Evolutionary conservation across 2,797 vertebrate species (phyloP).

Genomic region (Moxostoma hubbsi): DNA sequence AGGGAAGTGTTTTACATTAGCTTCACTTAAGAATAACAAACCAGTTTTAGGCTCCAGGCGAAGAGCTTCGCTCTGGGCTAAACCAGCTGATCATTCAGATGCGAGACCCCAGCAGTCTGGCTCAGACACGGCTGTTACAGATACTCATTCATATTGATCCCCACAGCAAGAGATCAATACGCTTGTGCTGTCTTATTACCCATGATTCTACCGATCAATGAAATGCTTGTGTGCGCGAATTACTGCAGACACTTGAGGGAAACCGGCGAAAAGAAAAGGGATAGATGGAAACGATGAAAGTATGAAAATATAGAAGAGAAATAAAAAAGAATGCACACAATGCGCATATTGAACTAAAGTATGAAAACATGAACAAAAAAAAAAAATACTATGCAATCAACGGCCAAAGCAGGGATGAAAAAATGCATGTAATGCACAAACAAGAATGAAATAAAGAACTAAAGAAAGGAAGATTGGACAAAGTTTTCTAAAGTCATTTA

Average conservation of each 20-base stretch:
- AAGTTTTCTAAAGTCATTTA: background rate
- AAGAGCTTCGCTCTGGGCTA: slow-evolving; percentile 12
- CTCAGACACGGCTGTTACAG: slow-evolving; percentile 41
- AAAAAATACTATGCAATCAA: too few species aligned
- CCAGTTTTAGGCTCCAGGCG: background rate
- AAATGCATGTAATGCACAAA: background rate
- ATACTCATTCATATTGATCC: slow-evolving; percentile 40
- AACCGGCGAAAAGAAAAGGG: slow-evolving; percentile 19
- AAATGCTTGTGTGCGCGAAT: slow-evolving; percentile 4
- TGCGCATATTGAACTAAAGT: too few species aligned
- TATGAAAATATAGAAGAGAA: background rate
- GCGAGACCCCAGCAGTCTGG: background rate
- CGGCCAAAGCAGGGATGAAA: background rate
- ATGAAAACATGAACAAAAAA: background rate
- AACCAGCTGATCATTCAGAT: slow-evolving; percentile 7
- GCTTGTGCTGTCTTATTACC: slow-evolving; percentile 27
- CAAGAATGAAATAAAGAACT: background rate
- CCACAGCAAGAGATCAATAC: slow-evolving; percentile 40
- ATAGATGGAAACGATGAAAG: background rate
- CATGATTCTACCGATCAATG: slow-evolving; percentile 50
- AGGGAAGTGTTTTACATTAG: background rate
- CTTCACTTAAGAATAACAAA: too few species aligned
- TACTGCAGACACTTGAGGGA: background rate
- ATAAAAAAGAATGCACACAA: too few species aligned
- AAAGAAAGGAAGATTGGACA: background rate